Evolutionary conservation across 1,140 invertebrate species (phyloP).

Genomic region (Geopemphigus sp.): DNA sequence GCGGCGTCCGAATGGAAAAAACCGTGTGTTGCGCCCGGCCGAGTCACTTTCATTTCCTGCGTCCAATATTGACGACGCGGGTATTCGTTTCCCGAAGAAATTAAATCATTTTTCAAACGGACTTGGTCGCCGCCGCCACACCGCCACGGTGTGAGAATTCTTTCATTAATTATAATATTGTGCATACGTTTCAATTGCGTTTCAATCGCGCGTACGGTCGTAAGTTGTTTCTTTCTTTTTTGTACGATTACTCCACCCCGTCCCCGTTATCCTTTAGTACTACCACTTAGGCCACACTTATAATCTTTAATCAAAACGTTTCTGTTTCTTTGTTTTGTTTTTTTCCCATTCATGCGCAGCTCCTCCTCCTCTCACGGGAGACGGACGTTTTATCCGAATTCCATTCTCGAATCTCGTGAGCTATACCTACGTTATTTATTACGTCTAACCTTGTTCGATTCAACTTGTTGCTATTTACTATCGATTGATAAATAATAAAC

Average conservation of each 20-base stretch:
- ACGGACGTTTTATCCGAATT: slow-evolving; percentile 6
- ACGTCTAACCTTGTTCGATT: not conserved
- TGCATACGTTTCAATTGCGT: not conserved
- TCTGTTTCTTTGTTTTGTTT: slow-evolving; percentile 1
- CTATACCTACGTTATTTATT: no score
- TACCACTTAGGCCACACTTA: not conserved
- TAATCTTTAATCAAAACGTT: slow-evolving; percentile 31
- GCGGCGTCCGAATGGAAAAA: no score
- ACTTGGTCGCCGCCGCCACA: no score
- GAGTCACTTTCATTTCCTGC: no score
- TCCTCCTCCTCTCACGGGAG: not conserved
- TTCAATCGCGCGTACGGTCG: not conserved
- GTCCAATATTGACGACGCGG: no score
- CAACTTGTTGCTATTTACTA: slow-evolving; percentile 1
- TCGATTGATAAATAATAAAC: no score
- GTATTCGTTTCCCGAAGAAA: not conserved
- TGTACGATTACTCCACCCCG: not conserved
- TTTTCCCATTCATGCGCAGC: not conserved
- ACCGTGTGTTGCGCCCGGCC: no score
- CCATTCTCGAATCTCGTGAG: no score
- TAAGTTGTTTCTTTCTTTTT: not conserved
- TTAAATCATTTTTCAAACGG: not conserved
- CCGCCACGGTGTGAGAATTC: not conserved
- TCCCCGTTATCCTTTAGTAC: not conserved
- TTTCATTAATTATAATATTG: not conserved